These are phyloP conservation scores for Poliocrania exsul DNA, from an alignment of 2,797 vertebrate genomes.

Conservation along the genomic window DNA sequence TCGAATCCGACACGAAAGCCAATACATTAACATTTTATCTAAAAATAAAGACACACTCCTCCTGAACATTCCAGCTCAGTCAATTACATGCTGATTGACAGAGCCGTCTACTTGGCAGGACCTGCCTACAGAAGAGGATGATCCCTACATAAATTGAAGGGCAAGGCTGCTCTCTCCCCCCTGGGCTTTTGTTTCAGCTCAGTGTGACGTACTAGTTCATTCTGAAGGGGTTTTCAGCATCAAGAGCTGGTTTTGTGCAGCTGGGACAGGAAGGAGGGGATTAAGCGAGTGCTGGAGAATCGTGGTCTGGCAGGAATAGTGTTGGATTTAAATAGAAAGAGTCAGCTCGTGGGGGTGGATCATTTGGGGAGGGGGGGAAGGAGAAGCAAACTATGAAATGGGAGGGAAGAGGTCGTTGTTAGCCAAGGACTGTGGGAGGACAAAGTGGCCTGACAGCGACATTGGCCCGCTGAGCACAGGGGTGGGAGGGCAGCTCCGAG, in stretches of 20 bases:
- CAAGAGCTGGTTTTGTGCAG: slow-evolving; percentile 59
- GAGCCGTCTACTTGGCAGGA: slow-evolving; percentile 61
- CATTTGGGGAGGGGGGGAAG: not conserved
- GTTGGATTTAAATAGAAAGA: slow-evolving; percentile 68
- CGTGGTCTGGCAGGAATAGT: slow-evolving; percentile 51
- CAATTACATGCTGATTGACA: slow-evolving; percentile 65
- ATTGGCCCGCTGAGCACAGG: not conserved
- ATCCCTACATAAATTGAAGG: slow-evolving; percentile 38
- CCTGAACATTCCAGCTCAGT: slow-evolving; percentile 65
- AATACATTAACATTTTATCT: slow-evolving; percentile 66
- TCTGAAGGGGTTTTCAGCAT: slow-evolving; percentile 55
- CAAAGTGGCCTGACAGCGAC: not conserved
- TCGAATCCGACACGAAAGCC: slow-evolving; percentile 55
- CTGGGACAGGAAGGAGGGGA: slow-evolving; percentile 39
- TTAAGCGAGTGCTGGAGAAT: slow-evolving; percentile 47
- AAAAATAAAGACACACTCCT: slow-evolving; percentile 62
- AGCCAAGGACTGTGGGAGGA: slow-evolving; percentile 15
- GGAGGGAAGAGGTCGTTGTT: not conserved
- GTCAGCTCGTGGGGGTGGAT: slow-evolving; percentile 47
- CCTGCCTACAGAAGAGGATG: slow-evolving; percentile 48
- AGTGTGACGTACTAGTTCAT: slow-evolving; percentile 47
- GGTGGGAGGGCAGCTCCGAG: not conserved
- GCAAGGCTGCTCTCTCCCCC: slow-evolving; percentile 21
- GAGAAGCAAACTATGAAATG: slow-evolving; percentile 42
- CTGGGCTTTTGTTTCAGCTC: slow-evolving; percentile 27